Evolutionary conservation across 2,113 vertebrate species (phyloP), one percentile per base, ranked within the genome.

Genomic region (Pangasianodon gigas): DNA sequence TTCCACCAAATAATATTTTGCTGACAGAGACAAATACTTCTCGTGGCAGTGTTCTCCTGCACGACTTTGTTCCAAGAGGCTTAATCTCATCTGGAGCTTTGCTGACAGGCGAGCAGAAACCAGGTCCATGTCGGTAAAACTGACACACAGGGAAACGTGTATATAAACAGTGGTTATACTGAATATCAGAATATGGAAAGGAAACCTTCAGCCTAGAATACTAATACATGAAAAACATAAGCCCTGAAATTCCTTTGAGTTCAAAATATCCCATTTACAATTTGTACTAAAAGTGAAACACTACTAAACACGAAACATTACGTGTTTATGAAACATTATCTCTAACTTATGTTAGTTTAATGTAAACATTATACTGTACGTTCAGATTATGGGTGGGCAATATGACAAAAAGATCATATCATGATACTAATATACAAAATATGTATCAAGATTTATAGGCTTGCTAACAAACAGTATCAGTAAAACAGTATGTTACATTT

Each of bases 21-120:
- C 93, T 95, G 94, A 95, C 94, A 89, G 92, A 93, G 94, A 95
- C 93, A 92, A 95, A 95, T 89, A 93, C 90, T 92, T 87, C 8
- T 92, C 69, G 91, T 91, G 90, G 90, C 90, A 88, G 90, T 87
- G 81, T 94, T 92, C 62, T 87, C 84, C 93, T 93, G 93, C 93
- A 92, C 85, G 80, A 93, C 91, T 91, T 91, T 84, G 52, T 92
- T 91, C 85, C 87, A 60, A 60, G 56, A 87, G 88, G 83, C 93
- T 93, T 93, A 89, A 94, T 93, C 94, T 89, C 93, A 92, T 94
- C 90, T 80, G 67, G 85, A 32, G 92, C 86, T 86, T 91, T 85
- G 89, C 54, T 79, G 90, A 90, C 79, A 90, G 90, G 90, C 92
- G 86, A 80, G 91, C 91, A 90, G 90, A 93, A 92, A 91, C 88